Evolutionary conservation across 2,888 invertebrate species (phyloP).

Genomic region (Phyto melanocephala): DNA sequence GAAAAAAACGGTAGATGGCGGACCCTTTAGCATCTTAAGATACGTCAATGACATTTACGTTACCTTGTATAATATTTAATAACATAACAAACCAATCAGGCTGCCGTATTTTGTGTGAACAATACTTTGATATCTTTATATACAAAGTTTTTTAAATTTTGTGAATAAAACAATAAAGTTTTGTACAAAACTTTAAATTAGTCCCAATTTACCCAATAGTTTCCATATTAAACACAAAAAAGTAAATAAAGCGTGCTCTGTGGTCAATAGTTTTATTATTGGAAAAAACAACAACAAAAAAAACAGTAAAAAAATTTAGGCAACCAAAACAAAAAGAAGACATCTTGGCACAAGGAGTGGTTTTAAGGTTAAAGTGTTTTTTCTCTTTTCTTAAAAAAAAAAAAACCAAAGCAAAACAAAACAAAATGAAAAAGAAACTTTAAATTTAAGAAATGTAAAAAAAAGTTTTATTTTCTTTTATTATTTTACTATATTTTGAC

Average conservation of each 20-base stretch:
- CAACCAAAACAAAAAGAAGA: background rate
- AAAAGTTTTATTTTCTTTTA: slow-evolving; percentile 20
- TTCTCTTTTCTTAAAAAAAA: background rate
- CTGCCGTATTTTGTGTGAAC: too few relatives aligned
- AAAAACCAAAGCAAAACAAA: too few relatives aligned
- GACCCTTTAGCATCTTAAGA: too few relatives aligned
- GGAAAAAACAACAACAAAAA: background rate
- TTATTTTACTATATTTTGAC: slow-evolving; percentile 33
- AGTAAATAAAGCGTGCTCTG: slow-evolving; percentile 48
- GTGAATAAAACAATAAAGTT: too few relatives aligned
- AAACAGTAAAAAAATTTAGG: background rate
- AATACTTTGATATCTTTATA: too few relatives aligned
- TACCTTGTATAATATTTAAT: too few relatives aligned
- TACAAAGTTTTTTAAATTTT: too few relatives aligned
- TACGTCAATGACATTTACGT: too few relatives aligned
- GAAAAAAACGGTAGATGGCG: too few relatives aligned
- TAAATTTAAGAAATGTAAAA: slow-evolving; percentile 3
- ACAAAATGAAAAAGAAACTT: too few relatives aligned
- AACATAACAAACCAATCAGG: too few relatives aligned
- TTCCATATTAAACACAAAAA: background rate
- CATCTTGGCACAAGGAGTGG: slow-evolving; percentile 33
- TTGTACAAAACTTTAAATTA: background rate
- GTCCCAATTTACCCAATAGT: background rate
- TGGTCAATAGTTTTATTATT: slow-evolving; percentile 44
- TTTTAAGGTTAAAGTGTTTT: slow-evolving; percentile 34